A percentile compares a stretch with the other conserved stretches of the same genome.
Conservation (phyloP, 2,113 vertebrate genomes). For the Sturnira hondurensis region DNA sequence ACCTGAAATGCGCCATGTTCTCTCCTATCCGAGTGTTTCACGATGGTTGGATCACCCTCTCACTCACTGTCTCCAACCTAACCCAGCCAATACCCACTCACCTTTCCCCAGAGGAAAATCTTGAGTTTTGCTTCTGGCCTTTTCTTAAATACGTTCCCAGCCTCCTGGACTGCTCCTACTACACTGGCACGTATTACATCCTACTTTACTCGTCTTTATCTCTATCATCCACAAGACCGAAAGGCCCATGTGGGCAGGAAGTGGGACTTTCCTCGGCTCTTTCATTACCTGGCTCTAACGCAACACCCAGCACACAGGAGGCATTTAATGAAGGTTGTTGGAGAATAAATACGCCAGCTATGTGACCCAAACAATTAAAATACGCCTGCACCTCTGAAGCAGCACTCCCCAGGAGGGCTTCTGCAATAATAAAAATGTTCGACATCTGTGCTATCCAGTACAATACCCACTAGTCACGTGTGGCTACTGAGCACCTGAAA, state of each 20-base stretch:
- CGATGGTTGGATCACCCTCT: neutral
- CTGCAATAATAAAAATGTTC: neutral
- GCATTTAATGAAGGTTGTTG: neutral
- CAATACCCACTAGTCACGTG: neutral
- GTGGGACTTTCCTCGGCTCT: neutral
- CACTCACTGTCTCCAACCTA: neutral
- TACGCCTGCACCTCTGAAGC: neutral
- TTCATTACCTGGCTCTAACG: neutral
- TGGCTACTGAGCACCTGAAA: neutral
- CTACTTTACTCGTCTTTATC: neutral
- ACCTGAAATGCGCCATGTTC: neutral
- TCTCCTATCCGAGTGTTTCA: neutral
- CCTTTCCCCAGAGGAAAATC: neutral
- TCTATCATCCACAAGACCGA: neutral
- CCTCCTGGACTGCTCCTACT: neutral
- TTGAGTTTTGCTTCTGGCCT: neutral
- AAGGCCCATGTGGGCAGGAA: neutral
- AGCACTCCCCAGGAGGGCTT: neutral
- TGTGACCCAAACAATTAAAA: constrained; percentile 16
- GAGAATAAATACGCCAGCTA: constrained; percentile 11
- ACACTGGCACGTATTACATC: neutral
- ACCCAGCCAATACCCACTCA: neutral
- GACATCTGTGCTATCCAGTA: neutral
- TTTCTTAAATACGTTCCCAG: neutral
- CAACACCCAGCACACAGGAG: neutral